Evolutionary conservation across 2,113 vertebrate species (phyloP), one percentile per base, ranked within the genome.

Genomic region (Symphodus melops): DNA sequence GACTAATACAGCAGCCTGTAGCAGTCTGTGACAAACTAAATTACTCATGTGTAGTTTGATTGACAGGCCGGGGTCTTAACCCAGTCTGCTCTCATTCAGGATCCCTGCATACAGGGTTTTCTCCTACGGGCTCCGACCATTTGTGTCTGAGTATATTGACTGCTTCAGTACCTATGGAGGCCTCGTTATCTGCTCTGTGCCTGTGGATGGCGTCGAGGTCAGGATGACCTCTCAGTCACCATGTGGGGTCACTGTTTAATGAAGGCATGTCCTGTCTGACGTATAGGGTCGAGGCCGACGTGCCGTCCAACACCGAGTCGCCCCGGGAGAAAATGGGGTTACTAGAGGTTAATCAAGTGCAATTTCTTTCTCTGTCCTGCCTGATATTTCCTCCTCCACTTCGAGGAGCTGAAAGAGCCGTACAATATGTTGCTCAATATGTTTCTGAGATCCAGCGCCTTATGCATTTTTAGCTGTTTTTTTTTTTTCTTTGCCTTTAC

Each of bases 331-430:
- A 91, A 89, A 90, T 89, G 88, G 87, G 89, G 89, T 91, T 86
- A 74, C 81, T 42, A 36, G 41, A 85, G 92, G 90, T 92, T 91
- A 92, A 91, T 91, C 68, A 93, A 88, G 89, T 91, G 81, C 85
- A 84, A 86, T 92, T 89, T 79, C 61, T 88, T 75, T 79, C 63
- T 77, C 48, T 67, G 54, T 77, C 63, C 20, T 52, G 52, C 54
- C 48, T 70, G 59, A 56, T 86, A 76, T 91, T 68, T 81, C 78
- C 63, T 74, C 68, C 53, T 75, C 67, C 73, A 63, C 68, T 69
- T 69, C 80, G 51, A 62, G n/a, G 16, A 49, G 58, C 42, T 64
- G 25, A 82, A 49, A 71, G 60, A 66, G 69, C 57, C 28, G 20
- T 61, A 52, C 36, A 58, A 42, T 68, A 61, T 1, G 9, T 49